A percentile compares a stretch with the other conserved stretches of the same genome.
Conservation (phyloP, 2,113 vertebrate species). For the Stigmatopora nigra region DNA sequence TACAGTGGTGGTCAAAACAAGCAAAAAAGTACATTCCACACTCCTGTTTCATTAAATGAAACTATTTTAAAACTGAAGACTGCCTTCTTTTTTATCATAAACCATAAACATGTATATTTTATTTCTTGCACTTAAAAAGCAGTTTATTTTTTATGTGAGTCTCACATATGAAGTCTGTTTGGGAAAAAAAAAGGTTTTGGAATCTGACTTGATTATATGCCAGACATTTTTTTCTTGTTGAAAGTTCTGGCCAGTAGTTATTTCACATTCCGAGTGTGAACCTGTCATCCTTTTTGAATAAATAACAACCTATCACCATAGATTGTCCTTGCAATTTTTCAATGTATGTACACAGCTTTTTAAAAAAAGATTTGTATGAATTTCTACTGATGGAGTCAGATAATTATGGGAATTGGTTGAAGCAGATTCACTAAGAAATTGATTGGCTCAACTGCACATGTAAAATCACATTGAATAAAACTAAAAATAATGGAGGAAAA, state of each 20-base stretch:
- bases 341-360: slow-evolving; percentile 67
- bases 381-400: no score
- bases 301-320: slow-evolving; percentile 76
- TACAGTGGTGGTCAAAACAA: slow-evolving; percentile 68
- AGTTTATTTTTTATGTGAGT: slow-evolving; percentile 78
- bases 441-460: slow-evolving; percentile 64
- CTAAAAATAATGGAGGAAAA: slow-evolving; percentile 47
- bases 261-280: slow-evolving; percentile 76
- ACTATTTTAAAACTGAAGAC: slow-evolving; percentile 73
- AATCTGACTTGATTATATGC: slow-evolving; percentile 71
- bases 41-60: slow-evolving; percentile 77
- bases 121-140: slow-evolving; percentile 78
- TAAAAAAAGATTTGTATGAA: no score
- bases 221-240: slow-evolving; percentile 62
- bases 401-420: no score
- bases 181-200: slow-evolving; percentile 60
- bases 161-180: slow-evolving; percentile 76
- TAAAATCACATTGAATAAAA: slow-evolving; percentile 69
- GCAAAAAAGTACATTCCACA: slow-evolving; percentile 75
- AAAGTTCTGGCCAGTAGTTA: slow-evolving; percentile 70
- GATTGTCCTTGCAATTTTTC: slow-evolving; percentile 72
- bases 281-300: slow-evolving; percentile 77
- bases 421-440: slow-evolving; percentile 52
- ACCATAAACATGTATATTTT: slow-evolving; percentile 76
- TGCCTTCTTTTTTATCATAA: slow-evolving; percentile 74